phyloP scores from a whole-genome alignment of 2,797 vertebrate species.

The Coregonus sp. region DNA sequence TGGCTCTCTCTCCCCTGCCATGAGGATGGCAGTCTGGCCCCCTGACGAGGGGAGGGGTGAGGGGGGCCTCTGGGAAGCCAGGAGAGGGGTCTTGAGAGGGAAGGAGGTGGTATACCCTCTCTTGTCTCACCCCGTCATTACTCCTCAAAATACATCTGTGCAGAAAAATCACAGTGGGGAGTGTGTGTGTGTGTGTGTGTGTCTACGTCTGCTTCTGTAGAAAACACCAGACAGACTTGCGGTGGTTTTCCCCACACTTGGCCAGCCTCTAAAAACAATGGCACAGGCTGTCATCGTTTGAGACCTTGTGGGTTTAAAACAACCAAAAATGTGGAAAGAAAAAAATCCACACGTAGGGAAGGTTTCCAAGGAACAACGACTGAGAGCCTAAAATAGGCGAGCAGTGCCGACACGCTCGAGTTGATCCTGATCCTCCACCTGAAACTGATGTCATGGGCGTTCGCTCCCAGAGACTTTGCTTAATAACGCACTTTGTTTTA shows the following conservation, averaged over 20 bases:
- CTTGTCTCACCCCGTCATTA: conserved; percentile 29
- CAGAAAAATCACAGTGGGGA: not conserved
- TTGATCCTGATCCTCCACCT: not conserved
- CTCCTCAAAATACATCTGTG: conserved; percentile 23
- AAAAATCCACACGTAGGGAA: not conserved
- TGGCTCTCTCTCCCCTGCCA: conserved; percentile 1
- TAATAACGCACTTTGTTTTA: not conserved
- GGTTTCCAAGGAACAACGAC: not conserved
- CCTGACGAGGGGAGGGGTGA: not conserved
- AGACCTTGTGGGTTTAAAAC: not conserved
- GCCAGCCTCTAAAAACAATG: not conserved
- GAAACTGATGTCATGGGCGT: not conserved
- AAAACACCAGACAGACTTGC: conserved; percentile 1
- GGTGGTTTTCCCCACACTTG: not conserved
- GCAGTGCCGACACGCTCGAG: not conserved
- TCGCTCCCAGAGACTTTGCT: not conserved
- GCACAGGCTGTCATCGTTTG: not conserved
- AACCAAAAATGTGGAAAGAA: not conserved
- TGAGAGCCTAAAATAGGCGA: not conserved
- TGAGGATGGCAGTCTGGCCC: conserved; percentile 20
- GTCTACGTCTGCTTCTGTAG: conserved; percentile 9
- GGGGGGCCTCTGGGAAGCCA: not conserved
- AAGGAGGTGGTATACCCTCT: conserved; percentile 3
- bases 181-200: conserved; percentile 7
- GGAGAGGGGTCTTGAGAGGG: not conserved